Evolutionary conservation across 2,113 vertebrate species (phyloP).

Genomic region (Muntiacus reevesi): DNA sequence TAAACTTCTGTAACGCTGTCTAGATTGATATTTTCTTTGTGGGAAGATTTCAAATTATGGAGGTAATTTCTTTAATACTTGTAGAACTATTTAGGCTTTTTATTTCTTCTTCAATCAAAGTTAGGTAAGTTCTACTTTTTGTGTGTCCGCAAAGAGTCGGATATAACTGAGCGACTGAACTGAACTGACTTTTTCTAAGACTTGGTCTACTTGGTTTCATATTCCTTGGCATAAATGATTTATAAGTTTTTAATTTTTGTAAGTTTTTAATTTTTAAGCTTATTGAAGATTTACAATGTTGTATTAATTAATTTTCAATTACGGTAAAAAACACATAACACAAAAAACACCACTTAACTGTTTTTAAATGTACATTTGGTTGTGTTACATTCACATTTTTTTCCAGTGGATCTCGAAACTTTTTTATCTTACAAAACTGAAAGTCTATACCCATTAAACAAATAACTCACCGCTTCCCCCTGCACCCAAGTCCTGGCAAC

Average conservation of each 20-base stretch:
- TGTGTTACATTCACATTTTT: not conserved
- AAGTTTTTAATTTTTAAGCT: not conserved
- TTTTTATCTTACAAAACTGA: not conserved
- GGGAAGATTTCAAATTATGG: not conserved
- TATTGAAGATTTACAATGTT: not conserved
- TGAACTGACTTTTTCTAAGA: not conserved
- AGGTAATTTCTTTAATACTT: not conserved
- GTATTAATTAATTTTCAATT: not conserved
- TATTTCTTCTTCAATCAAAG: not conserved
- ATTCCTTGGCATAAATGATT: not conserved
- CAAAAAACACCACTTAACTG: not conserved
- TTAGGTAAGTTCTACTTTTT: not conserved
- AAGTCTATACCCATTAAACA: not conserved
- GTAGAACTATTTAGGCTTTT: not conserved
- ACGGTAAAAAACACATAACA: not conserved
- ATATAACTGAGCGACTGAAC: not conserved
- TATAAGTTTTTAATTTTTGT: not conserved
- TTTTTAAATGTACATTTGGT: not conserved
- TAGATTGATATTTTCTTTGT: not conserved
- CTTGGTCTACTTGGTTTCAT: not conserved
- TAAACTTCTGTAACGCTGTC: not conserved
- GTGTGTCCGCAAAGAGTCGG: accelerated
- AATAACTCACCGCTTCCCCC: not conserved
- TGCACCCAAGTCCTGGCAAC: not conserved
- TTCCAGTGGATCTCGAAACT: not conserved